phyloP scores from a whole-genome alignment of 1,140 invertebrate species.

The Pararge aegeria region DNA sequence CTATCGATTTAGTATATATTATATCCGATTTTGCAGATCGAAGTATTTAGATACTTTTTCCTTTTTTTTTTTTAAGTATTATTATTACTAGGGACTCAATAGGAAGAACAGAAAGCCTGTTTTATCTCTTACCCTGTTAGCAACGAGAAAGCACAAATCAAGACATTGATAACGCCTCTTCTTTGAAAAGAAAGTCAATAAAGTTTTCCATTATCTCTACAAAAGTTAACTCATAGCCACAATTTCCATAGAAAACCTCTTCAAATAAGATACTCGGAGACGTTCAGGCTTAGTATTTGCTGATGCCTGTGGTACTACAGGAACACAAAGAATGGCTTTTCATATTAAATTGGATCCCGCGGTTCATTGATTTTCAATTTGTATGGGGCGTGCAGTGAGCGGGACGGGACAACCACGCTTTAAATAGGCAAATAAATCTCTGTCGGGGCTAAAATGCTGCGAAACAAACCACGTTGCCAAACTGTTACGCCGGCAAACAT shows the following conservation, averaged over 20 bases:
- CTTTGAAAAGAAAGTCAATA: background rate
- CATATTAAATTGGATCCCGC: slow-evolving; percentile 81
- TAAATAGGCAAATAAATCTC: slow-evolving; percentile 59
- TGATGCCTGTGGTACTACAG: slow-evolving; percentile 23
- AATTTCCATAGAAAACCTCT: slow-evolving; percentile 1
- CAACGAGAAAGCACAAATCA: background rate
- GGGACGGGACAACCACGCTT: slow-evolving; percentile 42
- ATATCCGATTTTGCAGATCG: too few species aligned
- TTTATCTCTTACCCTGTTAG: too few species aligned
- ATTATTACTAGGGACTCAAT: too few species aligned
- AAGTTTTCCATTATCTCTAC: background rate
- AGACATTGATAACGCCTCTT: background rate
- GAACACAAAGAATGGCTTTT: slow-evolving; percentile 68
- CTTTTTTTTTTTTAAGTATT: too few species aligned
- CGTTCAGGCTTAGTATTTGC: slow-evolving; percentile 29
- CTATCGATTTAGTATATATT: too few species aligned
- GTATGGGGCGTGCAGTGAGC: slow-evolving; percentile 47
- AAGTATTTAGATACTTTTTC: too few species aligned
- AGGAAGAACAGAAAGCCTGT: too few species aligned
- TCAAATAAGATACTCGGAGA: slow-evolving; percentile 4
- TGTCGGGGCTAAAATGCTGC: slow-evolving; percentile 32
- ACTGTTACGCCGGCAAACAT: slow-evolving; percentile 13
- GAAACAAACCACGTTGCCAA: slow-evolving; percentile 28
- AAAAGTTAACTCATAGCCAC: background rate
- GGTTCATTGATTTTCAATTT: slow-evolving; percentile 81